Percentiles rank a stretch among this genome's conserved stretches.
phyloP scores from a whole-genome alignment of 1,140 invertebrate species.

The Thrips palmi region DNA sequence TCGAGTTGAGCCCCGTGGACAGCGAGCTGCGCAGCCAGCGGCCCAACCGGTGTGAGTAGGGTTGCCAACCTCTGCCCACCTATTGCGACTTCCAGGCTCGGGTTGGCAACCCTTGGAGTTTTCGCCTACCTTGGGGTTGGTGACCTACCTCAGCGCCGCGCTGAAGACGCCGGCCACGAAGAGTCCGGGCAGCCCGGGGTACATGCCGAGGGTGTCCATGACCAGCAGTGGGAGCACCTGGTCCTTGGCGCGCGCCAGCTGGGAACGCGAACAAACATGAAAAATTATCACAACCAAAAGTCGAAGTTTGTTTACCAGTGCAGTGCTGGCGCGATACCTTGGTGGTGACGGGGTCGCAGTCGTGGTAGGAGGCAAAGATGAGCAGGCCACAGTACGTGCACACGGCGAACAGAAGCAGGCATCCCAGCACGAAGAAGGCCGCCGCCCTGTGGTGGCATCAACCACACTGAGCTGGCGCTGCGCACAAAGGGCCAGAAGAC shows the following conservation, averaged over 20 bases:
- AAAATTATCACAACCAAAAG: neutral
- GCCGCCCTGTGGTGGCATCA: constrained; percentile 32
- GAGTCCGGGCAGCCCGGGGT: constrained; percentile 35
- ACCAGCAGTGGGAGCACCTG: constrained; percentile 32
- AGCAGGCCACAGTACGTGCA: constrained; percentile 56
- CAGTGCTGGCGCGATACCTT: too few species aligned
- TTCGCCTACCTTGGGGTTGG: too few species aligned
- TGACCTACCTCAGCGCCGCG: constrained; percentile 39
- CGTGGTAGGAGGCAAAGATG: constrained; percentile 55
- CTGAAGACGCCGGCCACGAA: constrained; percentile 44
- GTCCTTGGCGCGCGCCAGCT: constrained; percentile 16
- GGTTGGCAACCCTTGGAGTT: too few species aligned
- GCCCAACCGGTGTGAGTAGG: too few species aligned
- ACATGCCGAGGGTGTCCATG: constrained; percentile 27
- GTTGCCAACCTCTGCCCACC: neutral
- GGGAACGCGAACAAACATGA: constrained; percentile 8
- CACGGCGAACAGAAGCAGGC: constrained; percentile 23
- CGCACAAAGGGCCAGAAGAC: too few species aligned
- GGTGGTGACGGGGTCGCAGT: constrained; percentile 52
- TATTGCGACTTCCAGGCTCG: too few species aligned
- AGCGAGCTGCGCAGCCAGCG: constrained; percentile 38
- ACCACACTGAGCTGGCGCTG: constrained; percentile 36
- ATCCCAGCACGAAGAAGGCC: constrained; percentile 23
- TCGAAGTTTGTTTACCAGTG: constrained; percentile 11
- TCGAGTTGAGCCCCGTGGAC: constrained; percentile 55